Base-by-base conservation (phyloP, 1,140 invertebrate genomes). In the Fragariocoptes setiger region DNA sequence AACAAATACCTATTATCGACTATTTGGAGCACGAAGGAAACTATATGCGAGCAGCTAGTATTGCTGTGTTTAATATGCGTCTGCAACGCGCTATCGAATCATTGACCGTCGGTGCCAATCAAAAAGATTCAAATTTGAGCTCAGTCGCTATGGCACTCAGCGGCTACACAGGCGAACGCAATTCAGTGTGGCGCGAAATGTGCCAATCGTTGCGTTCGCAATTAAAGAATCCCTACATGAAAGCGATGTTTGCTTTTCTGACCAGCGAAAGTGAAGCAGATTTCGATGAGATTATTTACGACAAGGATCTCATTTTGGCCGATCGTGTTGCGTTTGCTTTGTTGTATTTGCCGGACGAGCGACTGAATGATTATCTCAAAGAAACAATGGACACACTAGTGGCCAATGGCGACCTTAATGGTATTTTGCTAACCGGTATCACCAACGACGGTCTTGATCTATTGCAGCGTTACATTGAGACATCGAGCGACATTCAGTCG, bases 281-380 rank as follows among this genome's bases (percentile, higher is more conserved):
- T 21, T 50, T 46, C 41, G 47, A 51, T 21, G 45, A 15, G 14
- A 39, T 20, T 19, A 22, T 16, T 13, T 80, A 74, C 50, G 77
- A 85, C 57, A 65, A 62, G 35, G 71, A 67, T n/a, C 69, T 85
- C 53, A 66, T 69, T 16, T 68, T 90, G 3, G 69, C 74, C 48
- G 85, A 94, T 60, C 63, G 78, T 50, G 69, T 90, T 35, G 83
- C 78, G n/a, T 90, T 92, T 64, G 82, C 82, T 20, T 74, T 78
- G 50, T 72, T 72, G 47, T 92, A 74, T 61, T 62, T 92, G 20
- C 67, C 74, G 4, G 82, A 90, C 59, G 59, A 56, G 14, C 71
- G 59, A 56, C 58, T 92, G 38, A 58, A 64, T 41, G 74, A 78
- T 19, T 88, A 73, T 62, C 60, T 90, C 16, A 67, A 69, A 37